phyloP scores from a whole-genome alignment of 2,797 vertebrate genomes.

The Oryzias sinensis region DNA sequence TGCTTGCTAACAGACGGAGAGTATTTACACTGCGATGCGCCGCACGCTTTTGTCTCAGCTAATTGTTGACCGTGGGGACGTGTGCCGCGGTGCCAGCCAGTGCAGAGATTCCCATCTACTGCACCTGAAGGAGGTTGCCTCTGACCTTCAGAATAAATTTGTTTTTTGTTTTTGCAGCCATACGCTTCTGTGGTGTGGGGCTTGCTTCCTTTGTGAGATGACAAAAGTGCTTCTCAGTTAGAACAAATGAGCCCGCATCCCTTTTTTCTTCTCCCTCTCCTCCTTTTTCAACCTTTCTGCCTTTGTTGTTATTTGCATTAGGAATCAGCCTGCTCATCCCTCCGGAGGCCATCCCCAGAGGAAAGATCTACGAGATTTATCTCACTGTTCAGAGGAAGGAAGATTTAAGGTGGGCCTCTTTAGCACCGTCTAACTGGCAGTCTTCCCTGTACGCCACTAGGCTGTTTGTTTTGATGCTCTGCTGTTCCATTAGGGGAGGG shows the following conservation, averaged over 20 bases:
- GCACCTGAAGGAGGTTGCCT: constrained; percentile 62
- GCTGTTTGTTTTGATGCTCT: constrained; percentile 74
- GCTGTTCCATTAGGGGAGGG: constrained; percentile 71
- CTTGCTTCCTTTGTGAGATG: constrained; percentile 56
- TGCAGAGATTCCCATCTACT: constrained; percentile 66
- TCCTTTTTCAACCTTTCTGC: constrained; percentile 4
- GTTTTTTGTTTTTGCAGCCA: constrained; percentile 55
- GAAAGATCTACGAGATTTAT: constrained; percentile 99
- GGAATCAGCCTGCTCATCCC: constrained; percentile 98
- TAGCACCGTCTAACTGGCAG: constrained; percentile 56
- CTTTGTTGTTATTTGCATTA: constrained; percentile 80
- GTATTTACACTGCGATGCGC: constrained; percentile 64
- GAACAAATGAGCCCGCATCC: constrained; percentile 69
- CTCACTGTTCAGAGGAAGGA: constrained; percentile 96
- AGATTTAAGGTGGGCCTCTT: constrained; percentile 91
- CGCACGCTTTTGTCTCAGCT: constrained; percentile 69
- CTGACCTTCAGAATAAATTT: constrained; percentile 72
- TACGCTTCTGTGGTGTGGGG: constrained; percentile 60
- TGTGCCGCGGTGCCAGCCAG: constrained; percentile 37
- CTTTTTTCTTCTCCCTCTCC: constrained; percentile 14
- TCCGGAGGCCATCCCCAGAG: constrained; percentile 95
- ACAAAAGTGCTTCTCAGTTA: constrained; percentile 67
- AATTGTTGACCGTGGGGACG: constrained; percentile 70
- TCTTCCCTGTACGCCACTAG: constrained; percentile 63
- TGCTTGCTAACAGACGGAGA: constrained; percentile 67